Evolutionary conservation across 2,113 vertebrate species (phyloP).

Genomic region (Oncorhynchus tshawytscha): DNA sequence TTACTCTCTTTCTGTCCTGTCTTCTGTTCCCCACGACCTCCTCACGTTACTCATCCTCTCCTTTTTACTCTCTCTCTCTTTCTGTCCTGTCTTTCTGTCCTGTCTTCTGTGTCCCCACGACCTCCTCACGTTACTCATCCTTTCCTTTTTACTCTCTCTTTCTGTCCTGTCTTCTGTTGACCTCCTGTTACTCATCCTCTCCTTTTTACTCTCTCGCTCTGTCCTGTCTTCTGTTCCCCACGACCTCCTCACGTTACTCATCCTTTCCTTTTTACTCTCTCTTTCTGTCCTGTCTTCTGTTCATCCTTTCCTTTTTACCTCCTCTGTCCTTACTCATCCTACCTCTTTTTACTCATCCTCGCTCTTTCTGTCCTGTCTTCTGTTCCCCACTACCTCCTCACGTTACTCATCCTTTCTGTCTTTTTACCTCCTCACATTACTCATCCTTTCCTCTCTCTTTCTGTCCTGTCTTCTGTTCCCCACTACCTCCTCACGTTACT

Average conservation of each 20-base stretch:
- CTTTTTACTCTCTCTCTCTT: background rate
- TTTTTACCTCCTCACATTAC: background rate
- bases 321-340: background rate
- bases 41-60: too few species aligned
- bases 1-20: slow-evolving; percentile 37
- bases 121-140: background rate
- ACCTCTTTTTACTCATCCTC: slow-evolving; percentile 21
- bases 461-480: slow-evolving; percentile 17
- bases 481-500: background rate
- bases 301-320: slow-evolving; percentile 12
- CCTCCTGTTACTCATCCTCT: background rate
- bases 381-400: slow-evolving; percentile 19
- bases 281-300: slow-evolving; percentile 14
- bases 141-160: slow-evolving; percentile 20
- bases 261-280: slow-evolving; percentile 10
- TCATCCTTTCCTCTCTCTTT: background rate
- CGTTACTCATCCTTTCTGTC: too few species aligned
- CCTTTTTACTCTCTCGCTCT: slow-evolving; percentile 24
- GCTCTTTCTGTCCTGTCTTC: slow-evolving; percentile 6
- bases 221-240: slow-evolving; percentile 22
- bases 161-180: slow-evolving; percentile 10
- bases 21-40: too few species aligned
- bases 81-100: slow-evolving; percentile 5
- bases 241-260: background rate
- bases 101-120: slow-evolving; percentile 21